These are phyloP conservation scores for Neosilurus hyrtlii DNA, from an alignment of 2,797 vertebrate genomes.

Conservation along the genomic window DNA sequence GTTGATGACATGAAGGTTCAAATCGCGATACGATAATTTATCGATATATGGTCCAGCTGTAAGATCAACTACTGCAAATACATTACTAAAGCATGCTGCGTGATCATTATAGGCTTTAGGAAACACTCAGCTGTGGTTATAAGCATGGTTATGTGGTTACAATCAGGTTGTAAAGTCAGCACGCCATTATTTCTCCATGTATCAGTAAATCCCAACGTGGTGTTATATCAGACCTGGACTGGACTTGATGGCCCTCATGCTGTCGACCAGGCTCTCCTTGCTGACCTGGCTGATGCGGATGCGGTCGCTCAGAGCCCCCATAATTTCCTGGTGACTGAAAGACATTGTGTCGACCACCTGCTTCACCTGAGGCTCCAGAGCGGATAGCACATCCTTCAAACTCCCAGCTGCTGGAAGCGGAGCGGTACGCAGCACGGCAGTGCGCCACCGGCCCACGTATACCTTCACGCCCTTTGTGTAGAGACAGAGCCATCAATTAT, in stretches of 20 bases:
- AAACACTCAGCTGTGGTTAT: too few species aligned
- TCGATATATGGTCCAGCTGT: too few species aligned
- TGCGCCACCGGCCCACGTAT: constrained; percentile 84
- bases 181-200: background rate
- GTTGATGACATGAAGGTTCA: too few species aligned
- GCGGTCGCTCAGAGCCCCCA: constrained; percentile 81
- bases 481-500: background rate
- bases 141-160: too few species aligned
- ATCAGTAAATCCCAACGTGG: background rate
- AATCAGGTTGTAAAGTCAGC: background rate
- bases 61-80: too few species aligned
- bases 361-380: constrained; percentile 70
- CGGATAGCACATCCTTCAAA: constrained; percentile 68
- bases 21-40: too few species aligned
- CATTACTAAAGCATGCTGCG: too few species aligned
- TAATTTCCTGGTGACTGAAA: constrained; percentile 81
- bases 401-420: constrained; percentile 60
- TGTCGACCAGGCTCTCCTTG: constrained; percentile 75
- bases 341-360: constrained; percentile 85
- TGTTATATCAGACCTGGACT: constrained; percentile 79
- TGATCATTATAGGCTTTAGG: too few species aligned
- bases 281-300: constrained; percentile 74
- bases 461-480: constrained; percentile 66
- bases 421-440: constrained; percentile 75
- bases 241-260: constrained; percentile 89